Evolutionary conservation across 2,888 invertebrate genomes (phyloP), one percentile per base, ranked within the genome.

Genomic region (Coelinius sp.): DNA sequence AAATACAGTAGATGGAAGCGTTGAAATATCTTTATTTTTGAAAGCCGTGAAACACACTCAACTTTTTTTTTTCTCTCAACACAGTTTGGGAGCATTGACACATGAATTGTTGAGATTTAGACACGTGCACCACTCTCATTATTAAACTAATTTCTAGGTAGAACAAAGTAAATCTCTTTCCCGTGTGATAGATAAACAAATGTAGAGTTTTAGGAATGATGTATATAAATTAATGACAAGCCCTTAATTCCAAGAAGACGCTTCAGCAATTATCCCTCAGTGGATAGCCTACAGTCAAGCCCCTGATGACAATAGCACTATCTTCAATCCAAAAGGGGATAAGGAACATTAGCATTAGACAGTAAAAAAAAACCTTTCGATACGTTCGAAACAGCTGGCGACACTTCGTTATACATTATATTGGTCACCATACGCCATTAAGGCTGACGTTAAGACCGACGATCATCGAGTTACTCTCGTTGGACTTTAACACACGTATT

Each of bases 341-440:
- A 52, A 65, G 35, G 63, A 44, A 27, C 27, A 38, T 68, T 44
- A 67, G 27, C 6, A 17, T 22, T 53, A 41, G 41, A 17, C 35
- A 52, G 46, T 31, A 73, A 73, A 73, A 79, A 72, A 71, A 41
- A 49, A 17, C 8, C 73, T 70, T 80, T 78, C 79, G 76, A 81
- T 77, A 76, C 71, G 73, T 76, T 68, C 70, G 66, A 22, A 75
- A 80, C 82, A 83, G 79, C 81, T 83, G 83, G 75, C 76, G 75
- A 77, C 77, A 74, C 78, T 82, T 80, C 79, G 80, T 83, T 81
- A 83, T 77, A 69, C 76, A 78, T 78, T 82, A 80, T 82, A 83
- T 80, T 79, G 81, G 82, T 80, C 76, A 75, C 77, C 76, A 76
- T 80, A 77, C 78, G 76, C 82, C 80, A 81, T 83, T 82, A 79